Evolutionary conservation across 2,888 invertebrate genomes (phyloP).

Genomic region (Molorchus minor): DNA sequence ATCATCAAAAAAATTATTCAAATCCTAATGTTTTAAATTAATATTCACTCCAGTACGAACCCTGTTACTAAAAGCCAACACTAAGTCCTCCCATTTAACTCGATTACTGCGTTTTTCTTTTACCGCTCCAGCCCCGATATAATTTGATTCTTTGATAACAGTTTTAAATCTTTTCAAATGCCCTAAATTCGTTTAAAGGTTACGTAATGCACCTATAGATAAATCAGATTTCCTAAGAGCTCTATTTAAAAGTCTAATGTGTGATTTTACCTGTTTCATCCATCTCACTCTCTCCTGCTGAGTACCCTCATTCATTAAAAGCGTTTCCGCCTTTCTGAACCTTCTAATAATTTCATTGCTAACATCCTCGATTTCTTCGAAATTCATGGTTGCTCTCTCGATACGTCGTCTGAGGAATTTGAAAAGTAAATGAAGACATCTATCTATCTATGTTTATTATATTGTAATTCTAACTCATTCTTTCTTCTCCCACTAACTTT

Average conservation of each 20-base stretch:
- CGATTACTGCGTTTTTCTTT: neutral
- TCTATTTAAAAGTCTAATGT: conserved; percentile 3
- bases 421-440: neutral
- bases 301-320: neutral
- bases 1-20: conserved; percentile 11
- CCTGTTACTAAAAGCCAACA: too few relatives aligned
- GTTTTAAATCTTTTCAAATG: conserved; percentile 6
- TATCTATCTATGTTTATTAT: neutral
- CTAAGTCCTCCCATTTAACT: neutral
- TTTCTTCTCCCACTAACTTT: too few relatives aligned
- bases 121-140: conserved; percentile 1
- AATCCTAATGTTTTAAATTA: conserved; percentile 15
- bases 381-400: neutral
- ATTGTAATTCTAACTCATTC: too few relatives aligned
- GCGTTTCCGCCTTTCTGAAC: neutral
- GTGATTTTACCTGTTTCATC: conserved; percentile 9
- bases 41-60: conserved; percentile 19
- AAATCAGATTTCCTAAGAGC: neutral
- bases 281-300: neutral
- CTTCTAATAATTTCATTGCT: conserved; percentile 1
- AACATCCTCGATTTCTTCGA: neutral
- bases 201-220: conserved; percentile 2
- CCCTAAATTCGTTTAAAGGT: conserved; percentile 1
- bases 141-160: neutral
- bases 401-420: neutral